Percentiles rank a stretch among this genome's conserved stretches.
Conservation (phyloP, 2,888 invertebrate species). For the Tachina fera region DNA sequence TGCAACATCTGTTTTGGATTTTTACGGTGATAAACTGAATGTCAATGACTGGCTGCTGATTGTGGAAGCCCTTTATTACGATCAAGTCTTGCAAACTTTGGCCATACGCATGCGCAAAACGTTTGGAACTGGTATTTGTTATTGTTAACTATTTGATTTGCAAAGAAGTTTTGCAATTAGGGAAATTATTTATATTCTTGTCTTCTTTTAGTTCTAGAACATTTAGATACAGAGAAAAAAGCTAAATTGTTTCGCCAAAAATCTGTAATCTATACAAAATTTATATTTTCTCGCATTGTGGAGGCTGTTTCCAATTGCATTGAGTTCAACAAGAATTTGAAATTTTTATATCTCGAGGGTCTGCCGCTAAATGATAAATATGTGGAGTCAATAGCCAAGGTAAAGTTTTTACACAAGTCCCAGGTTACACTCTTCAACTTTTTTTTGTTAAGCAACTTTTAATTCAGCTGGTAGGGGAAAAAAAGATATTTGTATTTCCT, state of each 20-base stretch:
- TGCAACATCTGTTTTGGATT: constrained; percentile 86
- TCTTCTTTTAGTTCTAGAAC: constrained; percentile 76
- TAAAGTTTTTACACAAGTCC: constrained; percentile 68
- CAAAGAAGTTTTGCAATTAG: too few relatives aligned
- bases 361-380: constrained; percentile 88
- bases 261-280: constrained; percentile 88
- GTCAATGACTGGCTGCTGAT: constrained; percentile 91
- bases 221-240: constrained; percentile 85
- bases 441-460: background rate
- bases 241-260: constrained; percentile 86
- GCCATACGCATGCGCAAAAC: constrained; percentile 86
- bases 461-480: background rate
- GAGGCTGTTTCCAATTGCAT: constrained; percentile 87
- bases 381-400: constrained; percentile 86
- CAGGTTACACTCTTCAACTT: too few relatives aligned
- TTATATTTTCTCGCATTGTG: constrained; percentile 87
- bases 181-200: constrained; percentile 12
- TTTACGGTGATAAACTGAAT: constrained; percentile 89
- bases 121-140: constrained; percentile 76
- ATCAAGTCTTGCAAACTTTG: constrained; percentile 88
- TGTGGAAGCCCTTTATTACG: constrained; percentile 88
- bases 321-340: constrained; percentile 86
- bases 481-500: background rate
- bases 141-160: background rate
- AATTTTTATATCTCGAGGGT: constrained; percentile 87